Evolutionary conservation across 2,888 invertebrate species (phyloP).

Genomic region (Macaria liturata): DNA sequence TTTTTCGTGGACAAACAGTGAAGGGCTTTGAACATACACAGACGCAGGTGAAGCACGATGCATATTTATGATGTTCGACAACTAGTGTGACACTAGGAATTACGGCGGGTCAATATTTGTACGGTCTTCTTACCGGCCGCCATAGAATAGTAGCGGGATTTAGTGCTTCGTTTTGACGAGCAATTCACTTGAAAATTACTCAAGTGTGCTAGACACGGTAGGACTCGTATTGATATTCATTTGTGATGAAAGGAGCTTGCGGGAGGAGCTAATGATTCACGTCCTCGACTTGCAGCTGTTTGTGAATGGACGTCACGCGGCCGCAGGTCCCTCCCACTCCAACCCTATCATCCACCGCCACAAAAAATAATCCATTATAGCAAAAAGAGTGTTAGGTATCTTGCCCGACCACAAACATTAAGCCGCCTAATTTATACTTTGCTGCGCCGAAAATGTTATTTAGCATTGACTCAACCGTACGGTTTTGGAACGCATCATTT

Average conservation of each 20-base stretch:
- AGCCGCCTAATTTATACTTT: slow-evolving; percentile 61
- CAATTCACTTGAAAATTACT: slow-evolving; percentile 24
- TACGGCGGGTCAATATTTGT: slow-evolving; percentile 67
- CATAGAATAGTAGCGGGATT: slow-evolving; percentile 19
- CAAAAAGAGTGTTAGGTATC: slow-evolving; percentile 54
- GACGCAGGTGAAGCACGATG: slow-evolving; percentile 67
- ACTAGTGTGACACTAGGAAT: slow-evolving; percentile 66
- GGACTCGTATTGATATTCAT: slow-evolving; percentile 23
- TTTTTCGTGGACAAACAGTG: slow-evolving; percentile 77
- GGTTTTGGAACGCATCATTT: slow-evolving; percentile 56
- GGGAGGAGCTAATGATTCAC: slow-evolving; percentile 53
- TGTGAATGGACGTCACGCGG: slow-evolving; percentile 53
- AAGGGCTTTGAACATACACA: slow-evolving; percentile 66
- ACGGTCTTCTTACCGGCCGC: slow-evolving; percentile 49
- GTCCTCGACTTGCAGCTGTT: slow-evolving; percentile 49
- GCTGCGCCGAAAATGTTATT: slow-evolving; percentile 48
- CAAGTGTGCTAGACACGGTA: slow-evolving; percentile 13
- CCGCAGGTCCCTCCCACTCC: slow-evolving; percentile 47
- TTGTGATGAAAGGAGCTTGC: slow-evolving; percentile 40
- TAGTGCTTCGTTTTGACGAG: slow-evolving; percentile 14
- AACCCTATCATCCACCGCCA: slow-evolving; percentile 55
- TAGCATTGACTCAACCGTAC: slow-evolving; percentile 55
- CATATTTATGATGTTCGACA: slow-evolving; percentile 80
- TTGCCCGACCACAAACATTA: slow-evolving; percentile 47
- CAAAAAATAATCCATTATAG: slow-evolving; percentile 52